Evolutionary conservation across 1,140 invertebrate species (phyloP).

Genomic region (Metaphire vulgaris): DNA sequence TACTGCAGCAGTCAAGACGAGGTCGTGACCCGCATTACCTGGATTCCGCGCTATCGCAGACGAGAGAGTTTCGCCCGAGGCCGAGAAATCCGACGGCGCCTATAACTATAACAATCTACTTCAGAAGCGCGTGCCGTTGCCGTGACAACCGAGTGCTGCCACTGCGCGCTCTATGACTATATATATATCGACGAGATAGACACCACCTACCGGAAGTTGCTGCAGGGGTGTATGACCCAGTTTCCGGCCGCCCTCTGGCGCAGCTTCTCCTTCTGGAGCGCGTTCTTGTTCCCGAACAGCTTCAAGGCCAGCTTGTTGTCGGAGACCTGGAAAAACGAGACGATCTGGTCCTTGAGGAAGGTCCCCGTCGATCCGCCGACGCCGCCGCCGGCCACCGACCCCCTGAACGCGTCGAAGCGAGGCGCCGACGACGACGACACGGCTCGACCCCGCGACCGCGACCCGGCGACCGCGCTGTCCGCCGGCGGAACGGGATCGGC

Average conservation of each 20-base stretch:
- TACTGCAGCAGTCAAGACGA: not conserved
- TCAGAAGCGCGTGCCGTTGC: not conserved
- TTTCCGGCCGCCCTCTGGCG: constrained; percentile 48
- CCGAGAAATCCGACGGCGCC: too few relatives aligned
- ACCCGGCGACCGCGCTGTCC: not conserved
- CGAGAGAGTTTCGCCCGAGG: too few relatives aligned
- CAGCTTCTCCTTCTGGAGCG: constrained; percentile 50
- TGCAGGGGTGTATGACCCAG: constrained; percentile 54
- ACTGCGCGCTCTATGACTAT: too few relatives aligned
- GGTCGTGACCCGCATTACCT: too few relatives aligned
- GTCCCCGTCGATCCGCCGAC: not conserved
- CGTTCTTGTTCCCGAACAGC: constrained; percentile 43
- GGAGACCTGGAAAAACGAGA: not conserved
- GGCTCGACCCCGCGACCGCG: not conserved
- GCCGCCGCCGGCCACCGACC: too few relatives aligned
- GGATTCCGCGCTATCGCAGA: too few relatives aligned
- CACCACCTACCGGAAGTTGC: constrained; percentile 50
- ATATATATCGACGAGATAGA: too few relatives aligned
- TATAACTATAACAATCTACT: not conserved
- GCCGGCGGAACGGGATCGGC: not conserved
- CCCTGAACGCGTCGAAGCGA: not conserved
- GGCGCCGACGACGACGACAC: not conserved
- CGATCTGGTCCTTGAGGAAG: not conserved
- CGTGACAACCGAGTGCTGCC: not conserved
- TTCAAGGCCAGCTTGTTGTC: not conserved